A percentile compares a stretch with the other conserved stretches of the same genome.
Evolutionary conservation across 2,113 vertebrate species (phyloP).

Genomic region (Megaleporinus macrocephalus): DNA sequence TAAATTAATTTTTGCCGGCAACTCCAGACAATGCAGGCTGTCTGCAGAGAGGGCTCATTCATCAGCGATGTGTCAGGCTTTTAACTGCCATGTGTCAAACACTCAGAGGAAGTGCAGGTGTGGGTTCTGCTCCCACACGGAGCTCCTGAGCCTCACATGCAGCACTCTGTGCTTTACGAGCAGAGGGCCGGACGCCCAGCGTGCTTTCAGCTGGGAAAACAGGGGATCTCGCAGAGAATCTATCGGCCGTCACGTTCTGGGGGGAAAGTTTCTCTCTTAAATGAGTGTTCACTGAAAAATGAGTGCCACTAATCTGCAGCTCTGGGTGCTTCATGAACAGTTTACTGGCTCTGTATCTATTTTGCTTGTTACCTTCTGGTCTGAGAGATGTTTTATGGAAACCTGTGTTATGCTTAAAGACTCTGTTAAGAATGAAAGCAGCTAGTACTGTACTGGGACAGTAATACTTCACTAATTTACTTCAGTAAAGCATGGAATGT

Average conservation of each 20-base stretch:
- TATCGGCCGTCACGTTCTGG: neutral
- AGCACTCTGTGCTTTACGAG: slow-evolving; percentile 35
- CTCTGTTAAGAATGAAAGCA: neutral
- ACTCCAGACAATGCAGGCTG: slow-evolving; percentile 26
- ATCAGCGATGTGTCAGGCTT: slow-evolving; percentile 38
- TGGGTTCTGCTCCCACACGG: slow-evolving; percentile 33
- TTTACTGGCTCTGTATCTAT: neutral
- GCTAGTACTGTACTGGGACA: neutral
- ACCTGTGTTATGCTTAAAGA: neutral
- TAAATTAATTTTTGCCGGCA: slow-evolving; percentile 13
- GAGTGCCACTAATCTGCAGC: neutral
- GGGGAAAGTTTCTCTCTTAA: neutral
- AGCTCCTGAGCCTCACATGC: slow-evolving; percentile 23
- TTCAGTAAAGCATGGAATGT: neutral
- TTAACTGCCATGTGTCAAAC: slow-evolving; percentile 48
- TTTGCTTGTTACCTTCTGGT: neutral
- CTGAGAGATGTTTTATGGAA: neutral
- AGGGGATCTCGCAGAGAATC: slow-evolving; percentile 6
- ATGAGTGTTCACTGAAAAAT: neutral
- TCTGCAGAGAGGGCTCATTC: slow-evolving; percentile 23
- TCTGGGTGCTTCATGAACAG: neutral
- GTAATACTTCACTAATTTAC: neutral
- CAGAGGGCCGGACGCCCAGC: neutral
- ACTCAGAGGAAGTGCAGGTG: slow-evolving; percentile 36
- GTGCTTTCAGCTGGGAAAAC: slow-evolving; percentile 38